A percentile compares a stretch with the other conserved stretches of the same genome.
Conservation (phyloP, 2,113 vertebrate species). For the Rallus limicola region DNA sequence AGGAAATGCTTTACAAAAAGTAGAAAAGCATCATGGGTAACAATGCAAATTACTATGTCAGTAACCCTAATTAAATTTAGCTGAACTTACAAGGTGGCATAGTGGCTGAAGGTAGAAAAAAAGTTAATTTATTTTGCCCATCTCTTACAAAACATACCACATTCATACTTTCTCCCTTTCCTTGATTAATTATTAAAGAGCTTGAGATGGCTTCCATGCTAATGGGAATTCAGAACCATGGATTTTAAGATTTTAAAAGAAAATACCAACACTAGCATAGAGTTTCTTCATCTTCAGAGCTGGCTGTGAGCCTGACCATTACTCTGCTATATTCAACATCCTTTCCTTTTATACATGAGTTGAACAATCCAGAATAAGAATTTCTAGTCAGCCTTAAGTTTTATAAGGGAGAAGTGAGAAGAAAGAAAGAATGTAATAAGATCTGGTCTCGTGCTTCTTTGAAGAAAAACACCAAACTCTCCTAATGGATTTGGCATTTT, state of each 20-base stretch:
- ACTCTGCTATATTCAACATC: not conserved
- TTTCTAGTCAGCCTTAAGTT: not conserved
- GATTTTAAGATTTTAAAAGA: not conserved
- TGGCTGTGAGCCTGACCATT: not conserved
- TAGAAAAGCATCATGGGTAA: not conserved
- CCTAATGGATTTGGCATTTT: not conserved
- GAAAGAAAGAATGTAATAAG: not conserved
- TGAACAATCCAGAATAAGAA: not conserved
- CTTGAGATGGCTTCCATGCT: not conserved
- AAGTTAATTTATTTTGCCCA: not conserved
- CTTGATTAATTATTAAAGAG: not conserved
- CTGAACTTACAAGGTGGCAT: not conserved
- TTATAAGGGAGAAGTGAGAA: not conserved
- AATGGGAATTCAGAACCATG: not conserved
- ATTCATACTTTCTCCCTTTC: not conserved
- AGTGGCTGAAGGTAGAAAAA: not conserved
- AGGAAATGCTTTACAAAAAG: constrained; percentile 9
- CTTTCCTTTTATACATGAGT: not conserved
- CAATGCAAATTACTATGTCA: not conserved
- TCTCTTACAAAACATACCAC: not conserved
- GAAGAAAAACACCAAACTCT: not conserved
- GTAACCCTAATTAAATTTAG: constrained; percentile 25
- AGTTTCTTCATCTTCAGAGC: not conserved
- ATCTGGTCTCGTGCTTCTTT: not conserved
- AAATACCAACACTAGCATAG: not conserved